Percentiles rank a stretch among this genome's conserved stretches.
phyloP scores from a whole-genome alignment of 1,140 invertebrate species.

The Venustaconcha ellipsiformis region DNA sequence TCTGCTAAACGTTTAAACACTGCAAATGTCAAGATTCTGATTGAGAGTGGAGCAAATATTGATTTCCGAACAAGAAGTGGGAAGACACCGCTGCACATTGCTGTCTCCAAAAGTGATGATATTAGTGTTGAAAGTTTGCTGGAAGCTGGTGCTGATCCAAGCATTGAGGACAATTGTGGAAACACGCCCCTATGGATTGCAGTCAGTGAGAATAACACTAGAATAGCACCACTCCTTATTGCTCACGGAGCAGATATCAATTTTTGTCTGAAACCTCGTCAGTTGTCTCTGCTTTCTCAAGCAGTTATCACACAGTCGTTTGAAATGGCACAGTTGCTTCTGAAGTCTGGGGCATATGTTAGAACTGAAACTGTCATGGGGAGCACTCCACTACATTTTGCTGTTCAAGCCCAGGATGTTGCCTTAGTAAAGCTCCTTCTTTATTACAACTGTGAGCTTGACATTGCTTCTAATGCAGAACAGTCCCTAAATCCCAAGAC shows the following conservation, averaged over 20 bases:
- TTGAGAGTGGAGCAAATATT: conserved; percentile 44
- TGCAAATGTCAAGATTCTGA: conserved; percentile 38
- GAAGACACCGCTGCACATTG: conserved; percentile 41
- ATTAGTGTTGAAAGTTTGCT: conserved; percentile 43
- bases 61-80: conserved; percentile 37
- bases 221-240: conserved; percentile 19
- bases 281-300: conserved; percentile 21
- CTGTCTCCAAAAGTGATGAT: conserved; percentile 46
- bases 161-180: conserved; percentile 34
- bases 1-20: conserved; percentile 33
- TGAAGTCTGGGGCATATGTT: conserved; percentile 20
- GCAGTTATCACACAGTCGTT: conserved; percentile 7
- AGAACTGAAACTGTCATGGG: conserved; percentile 2
- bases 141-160: conserved; percentile 41
- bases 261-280: conserved; percentile 3
- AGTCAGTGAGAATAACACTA: conserved; percentile 24
- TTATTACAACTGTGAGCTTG: conserved; percentile 9
- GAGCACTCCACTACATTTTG: conserved; percentile 16
- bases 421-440: conserved; percentile 11
- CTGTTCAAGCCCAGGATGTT: conserved; percentile 13
- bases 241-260: conserved; percentile 25
- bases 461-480: conserved; percentile 5
- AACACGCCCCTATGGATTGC: conserved; percentile 28
- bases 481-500: conserved; percentile 8
- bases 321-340: conserved; percentile 13